Evolutionary conservation across 2,113 vertebrate species (phyloP).

Genomic region (Melanerpes aurifrons): DNA sequence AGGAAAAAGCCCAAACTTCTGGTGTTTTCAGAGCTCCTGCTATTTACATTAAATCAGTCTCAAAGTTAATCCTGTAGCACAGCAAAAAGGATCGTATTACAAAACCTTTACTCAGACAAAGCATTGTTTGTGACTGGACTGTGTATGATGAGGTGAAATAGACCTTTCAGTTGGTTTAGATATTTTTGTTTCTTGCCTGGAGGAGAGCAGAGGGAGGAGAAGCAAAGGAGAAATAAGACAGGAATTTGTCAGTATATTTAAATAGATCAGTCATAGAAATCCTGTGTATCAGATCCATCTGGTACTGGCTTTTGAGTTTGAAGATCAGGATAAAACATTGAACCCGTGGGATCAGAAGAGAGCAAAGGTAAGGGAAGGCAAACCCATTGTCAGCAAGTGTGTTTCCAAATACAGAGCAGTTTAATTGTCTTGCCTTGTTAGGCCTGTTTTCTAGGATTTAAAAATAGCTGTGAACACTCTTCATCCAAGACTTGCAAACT

Average conservation of each 20-base stretch:
- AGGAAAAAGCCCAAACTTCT: neutral
- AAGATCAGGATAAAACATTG: neutral
- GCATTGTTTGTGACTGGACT: neutral
- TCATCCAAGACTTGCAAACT: neutral
- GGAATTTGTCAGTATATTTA: neutral
- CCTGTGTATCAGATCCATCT: neutral
- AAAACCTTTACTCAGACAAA: neutral
- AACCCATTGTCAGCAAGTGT: neutral
- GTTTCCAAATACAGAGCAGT: constrained; percentile 10
- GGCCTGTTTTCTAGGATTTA: constrained; percentile 27
- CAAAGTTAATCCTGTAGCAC: neutral
- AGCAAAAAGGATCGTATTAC: neutral
- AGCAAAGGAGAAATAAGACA: neutral
- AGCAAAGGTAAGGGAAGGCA: neutral
- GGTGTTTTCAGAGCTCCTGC: neutral
- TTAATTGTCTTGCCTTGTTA: constrained; percentile 50
- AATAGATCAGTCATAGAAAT: neutral
- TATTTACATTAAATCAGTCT: neutral
- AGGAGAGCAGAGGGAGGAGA: neutral
- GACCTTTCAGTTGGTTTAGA: neutral
- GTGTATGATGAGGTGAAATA: neutral
- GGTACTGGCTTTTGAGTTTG: neutral
- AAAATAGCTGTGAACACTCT: constrained; percentile 27
- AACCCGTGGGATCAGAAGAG: neutral
- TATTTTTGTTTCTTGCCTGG: neutral